Evolutionary conservation across 2,797 vertebrate species (phyloP), one percentile per base, ranked within the genome.

Genomic region (Muraenolepis orangiensis): DNA sequence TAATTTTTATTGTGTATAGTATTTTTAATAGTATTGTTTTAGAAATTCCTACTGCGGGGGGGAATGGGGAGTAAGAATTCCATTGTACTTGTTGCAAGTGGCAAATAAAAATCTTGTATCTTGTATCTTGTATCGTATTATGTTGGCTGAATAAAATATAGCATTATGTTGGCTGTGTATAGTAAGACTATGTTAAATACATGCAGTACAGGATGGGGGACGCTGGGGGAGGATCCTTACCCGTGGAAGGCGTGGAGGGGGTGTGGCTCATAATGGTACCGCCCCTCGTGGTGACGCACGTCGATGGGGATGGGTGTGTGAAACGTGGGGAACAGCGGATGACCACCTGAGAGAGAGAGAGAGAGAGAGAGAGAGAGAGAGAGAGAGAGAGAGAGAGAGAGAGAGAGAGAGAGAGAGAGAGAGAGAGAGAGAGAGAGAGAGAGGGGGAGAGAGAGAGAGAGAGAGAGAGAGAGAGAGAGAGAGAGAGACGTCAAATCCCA

Each of bases 241-340:
- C 98, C 97, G 0, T 96, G 97, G 85, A 98, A 92, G 66, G 94
- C 64, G 84, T 98, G 97, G 83, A 98, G 93, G 69, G 95, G 93
- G 88, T 97, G 96, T 71, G 97, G 94, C 81, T 99, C 98, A 0
- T 97, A 98, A 95, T 96, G 96, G 93, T 98, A 99, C 76, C 97
- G 90, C 83, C 97, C 97, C 88, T 99, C 98, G 34, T 98, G 97
- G 91, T 99, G 97, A 76, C 97, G 93, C 94, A 98, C 94, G 92
- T 99, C 97, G 84, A 98, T 94, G 0, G 97, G 97, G 75, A 99
- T 95, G 69, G 97, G 97, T 3, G 95, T 93, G 80, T 98, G 97
- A 89, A 98, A 98, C 1, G 96, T 93, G 0, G 97, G 96, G 91
- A 98, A 95, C 84, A 98, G 92, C 82, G 96, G 96, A 81, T 96